phyloP scores from a whole-genome alignment of 2,113 vertebrate species.

The Takifugu bimaculatus region DNA sequence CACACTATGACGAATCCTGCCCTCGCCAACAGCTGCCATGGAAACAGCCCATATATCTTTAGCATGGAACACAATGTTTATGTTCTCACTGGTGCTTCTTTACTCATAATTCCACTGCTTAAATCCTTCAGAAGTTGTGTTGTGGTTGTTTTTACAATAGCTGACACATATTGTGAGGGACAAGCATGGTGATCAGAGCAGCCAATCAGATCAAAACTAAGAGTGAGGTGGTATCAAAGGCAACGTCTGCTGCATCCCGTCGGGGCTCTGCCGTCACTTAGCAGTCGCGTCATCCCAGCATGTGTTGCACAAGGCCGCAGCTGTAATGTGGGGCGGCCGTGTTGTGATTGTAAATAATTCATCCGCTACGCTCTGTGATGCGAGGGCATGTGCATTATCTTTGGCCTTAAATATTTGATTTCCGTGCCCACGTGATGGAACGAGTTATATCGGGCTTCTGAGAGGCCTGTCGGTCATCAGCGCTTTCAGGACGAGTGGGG shows the following conservation, averaged over 20 bases:
- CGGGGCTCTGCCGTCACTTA: slow-evolving; percentile 8
- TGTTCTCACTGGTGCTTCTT: neutral
- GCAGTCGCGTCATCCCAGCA: slow-evolving; percentile 4
- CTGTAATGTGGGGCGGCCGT: slow-evolving; percentile 7
- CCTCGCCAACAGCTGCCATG: neutral
- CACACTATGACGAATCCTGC: too few relatives aligned
- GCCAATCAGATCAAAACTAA: neutral
- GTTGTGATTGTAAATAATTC: slow-evolving; percentile 43
- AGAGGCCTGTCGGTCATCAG: neutral
- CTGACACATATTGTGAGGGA: neutral
- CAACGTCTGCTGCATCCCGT: slow-evolving; percentile 23
- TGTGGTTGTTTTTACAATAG: neutral
- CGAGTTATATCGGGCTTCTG: slow-evolving; percentile 37
- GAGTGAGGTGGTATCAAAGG: slow-evolving; percentile 11
- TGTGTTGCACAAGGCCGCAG: neutral
- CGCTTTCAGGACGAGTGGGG: too few relatives aligned
- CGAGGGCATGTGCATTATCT: slow-evolving; percentile 16
- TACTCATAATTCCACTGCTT: neutral
- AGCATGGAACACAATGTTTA: neutral
- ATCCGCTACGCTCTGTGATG: slow-evolving; percentile 34
- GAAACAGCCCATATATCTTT: neutral
- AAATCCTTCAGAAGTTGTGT: neutral
- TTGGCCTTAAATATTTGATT: slow-evolving; percentile 62
- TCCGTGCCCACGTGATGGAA: slow-evolving; percentile 44
- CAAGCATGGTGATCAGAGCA: neutral